Conservation (phyloP, 2,797 vertebrate genomes). For the Mormyrops attenuatus region DNA sequence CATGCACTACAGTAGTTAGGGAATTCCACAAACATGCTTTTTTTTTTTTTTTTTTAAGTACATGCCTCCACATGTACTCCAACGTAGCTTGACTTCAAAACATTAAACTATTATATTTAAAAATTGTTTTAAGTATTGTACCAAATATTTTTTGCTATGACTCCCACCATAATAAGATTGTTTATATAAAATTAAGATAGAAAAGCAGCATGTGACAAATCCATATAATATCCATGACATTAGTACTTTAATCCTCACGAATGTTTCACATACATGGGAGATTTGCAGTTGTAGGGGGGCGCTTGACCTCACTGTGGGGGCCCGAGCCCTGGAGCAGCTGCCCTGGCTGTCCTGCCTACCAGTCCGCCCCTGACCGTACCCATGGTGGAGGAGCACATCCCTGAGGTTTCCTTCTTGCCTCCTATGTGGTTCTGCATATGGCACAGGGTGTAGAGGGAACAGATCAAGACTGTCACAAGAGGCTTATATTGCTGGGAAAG, state of each 20-base stretch:
- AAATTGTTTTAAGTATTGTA: background rate
- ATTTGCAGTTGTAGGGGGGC: background rate
- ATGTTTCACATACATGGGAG: background rate
- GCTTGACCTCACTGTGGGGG: too few species aligned
- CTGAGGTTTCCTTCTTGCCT: background rate
- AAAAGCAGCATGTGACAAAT: background rate
- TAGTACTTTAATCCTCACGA: background rate
- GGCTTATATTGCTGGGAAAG: background rate
- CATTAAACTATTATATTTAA: background rate
- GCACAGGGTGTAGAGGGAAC: background rate
- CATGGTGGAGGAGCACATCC: background rate
- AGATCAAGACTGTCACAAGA: background rate
- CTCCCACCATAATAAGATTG: background rate
- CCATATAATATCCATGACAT: background rate
- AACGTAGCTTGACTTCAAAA: too few species aligned
- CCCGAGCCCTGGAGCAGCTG: background rate
- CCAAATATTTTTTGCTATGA: background rate
- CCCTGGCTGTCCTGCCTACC: background rate
- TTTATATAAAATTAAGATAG: background rate
- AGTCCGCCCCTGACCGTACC: background rate
- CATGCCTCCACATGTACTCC: too few species aligned
- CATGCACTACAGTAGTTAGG: too few species aligned
- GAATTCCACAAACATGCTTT: too few species aligned
- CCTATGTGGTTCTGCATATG: background rate
- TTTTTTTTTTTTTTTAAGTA: too few species aligned